These are phyloP conservation scores for Anarsia innoxiella DNA, from an alignment of 2,888 invertebrate genomes.

Conservation along the genomic window DNA sequence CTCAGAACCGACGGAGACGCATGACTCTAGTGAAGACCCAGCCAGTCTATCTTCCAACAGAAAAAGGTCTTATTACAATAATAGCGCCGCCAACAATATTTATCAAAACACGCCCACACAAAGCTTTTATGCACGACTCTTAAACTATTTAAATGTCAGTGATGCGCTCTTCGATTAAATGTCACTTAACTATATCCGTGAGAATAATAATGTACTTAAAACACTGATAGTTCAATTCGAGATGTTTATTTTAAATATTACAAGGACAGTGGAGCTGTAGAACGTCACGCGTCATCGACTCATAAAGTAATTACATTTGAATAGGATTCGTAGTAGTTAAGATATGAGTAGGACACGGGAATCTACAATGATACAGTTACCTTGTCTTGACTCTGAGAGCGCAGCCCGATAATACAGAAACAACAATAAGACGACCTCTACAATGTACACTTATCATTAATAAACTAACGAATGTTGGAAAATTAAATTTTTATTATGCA, in stretches of 20 bases:
- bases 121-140: slow-evolving; percentile 17
- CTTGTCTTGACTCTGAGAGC: slow-evolving; percentile 50
- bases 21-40: slow-evolving; percentile 37
- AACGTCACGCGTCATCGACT: slow-evolving; percentile 41
- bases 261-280: slow-evolving; percentile 36
- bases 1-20: slow-evolving; percentile 45
- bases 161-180: slow-evolving; percentile 20
- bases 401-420: slow-evolving; percentile 33
- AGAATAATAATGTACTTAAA: slow-evolving; percentile 22
- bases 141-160: slow-evolving; percentile 30
- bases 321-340: slow-evolving; percentile 20
- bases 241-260: slow-evolving; percentile 30
- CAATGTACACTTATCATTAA: slow-evolving; percentile 52
- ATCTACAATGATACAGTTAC: slow-evolving; percentile 51
- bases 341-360: slow-evolving; percentile 18
- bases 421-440: slow-evolving; percentile 57
- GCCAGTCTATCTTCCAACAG: slow-evolving; percentile 32
- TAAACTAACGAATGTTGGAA: slow-evolving; percentile 44
- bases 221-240: slow-evolving; percentile 6
- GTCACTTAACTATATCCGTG: slow-evolving; percentile 21
- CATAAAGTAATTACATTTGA: slow-evolving; percentile 42
- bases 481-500: slow-evolving; percentile 49
- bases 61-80: slow-evolving; percentile 45
- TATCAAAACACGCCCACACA: slow-evolving; percentile 30
- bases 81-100: slow-evolving; percentile 32